Evolutionary conservation across 2,888 invertebrate genomes (phyloP).

Genomic region (Cephus rjabovi): DNA sequence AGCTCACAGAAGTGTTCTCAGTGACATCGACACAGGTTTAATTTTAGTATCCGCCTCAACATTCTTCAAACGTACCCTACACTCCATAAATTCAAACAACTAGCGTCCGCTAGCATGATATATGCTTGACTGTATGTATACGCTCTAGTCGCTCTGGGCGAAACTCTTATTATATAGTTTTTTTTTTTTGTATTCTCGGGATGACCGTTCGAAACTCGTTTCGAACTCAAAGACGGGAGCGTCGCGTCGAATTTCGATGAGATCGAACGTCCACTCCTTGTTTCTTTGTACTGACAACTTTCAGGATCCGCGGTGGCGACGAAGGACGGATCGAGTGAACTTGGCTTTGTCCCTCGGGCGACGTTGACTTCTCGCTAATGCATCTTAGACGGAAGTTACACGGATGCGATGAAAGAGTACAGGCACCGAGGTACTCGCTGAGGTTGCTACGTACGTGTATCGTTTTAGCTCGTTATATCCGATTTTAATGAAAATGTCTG

Average conservation of each 20-base stretch:
- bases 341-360: neutral
- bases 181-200: neutral
- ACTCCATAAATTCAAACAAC: neutral
- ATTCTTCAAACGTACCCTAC: neutral
- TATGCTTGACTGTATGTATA: neutral
- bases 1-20: neutral
- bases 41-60: neutral
- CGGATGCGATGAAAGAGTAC: constrained; percentile 7
- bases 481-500: neutral
- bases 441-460: neutral
- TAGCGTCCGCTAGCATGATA: neutral
- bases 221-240: neutral
- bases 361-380: neutral
- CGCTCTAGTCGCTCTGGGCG: neutral
- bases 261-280: neutral
- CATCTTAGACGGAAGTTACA: neutral
- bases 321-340: neutral
- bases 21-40: neutral
- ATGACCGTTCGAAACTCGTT: neutral
- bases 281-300: neutral
- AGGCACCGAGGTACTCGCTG: neutral
- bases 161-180: neutral
- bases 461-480: neutral
- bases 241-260: neutral
- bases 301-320: neutral